Evolutionary conservation across 2,113 vertebrate genomes (phyloP).

Genomic region (Vulpes ferrilata): DNA sequence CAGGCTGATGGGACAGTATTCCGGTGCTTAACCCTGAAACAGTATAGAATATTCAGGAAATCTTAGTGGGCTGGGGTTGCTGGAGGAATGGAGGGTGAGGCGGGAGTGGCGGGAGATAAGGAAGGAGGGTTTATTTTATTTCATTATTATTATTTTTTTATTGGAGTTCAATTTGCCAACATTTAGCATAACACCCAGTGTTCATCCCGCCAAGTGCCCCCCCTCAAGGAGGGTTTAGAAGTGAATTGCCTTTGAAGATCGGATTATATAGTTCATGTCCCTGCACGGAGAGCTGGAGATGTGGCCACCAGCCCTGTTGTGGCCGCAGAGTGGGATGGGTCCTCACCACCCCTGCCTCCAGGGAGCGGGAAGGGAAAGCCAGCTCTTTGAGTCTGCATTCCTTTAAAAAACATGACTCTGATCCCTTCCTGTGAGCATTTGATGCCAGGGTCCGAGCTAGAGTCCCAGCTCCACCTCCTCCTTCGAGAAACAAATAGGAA

Average conservation of each 20-base stretch:
- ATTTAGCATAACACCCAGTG: no score
- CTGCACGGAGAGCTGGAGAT: neutral
- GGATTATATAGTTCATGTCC: neutral
- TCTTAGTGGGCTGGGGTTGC: neutral
- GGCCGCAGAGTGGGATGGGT: neutral
- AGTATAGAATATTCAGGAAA: rapidly evolving
- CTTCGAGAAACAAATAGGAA: neutral
- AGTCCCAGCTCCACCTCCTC: neutral
- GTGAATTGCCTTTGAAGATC: neutral
- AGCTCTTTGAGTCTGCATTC: neutral
- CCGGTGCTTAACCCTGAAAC: rapidly evolving
- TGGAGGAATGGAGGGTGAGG: neutral
- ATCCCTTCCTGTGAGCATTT: no score
- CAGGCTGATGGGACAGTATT: neutral
- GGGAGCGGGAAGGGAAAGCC: no score
- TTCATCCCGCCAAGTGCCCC: no score
- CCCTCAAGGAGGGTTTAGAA: neutral
- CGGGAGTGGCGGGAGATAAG: neutral
- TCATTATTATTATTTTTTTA: no score
- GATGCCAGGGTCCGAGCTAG: neutral
- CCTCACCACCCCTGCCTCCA: no score
- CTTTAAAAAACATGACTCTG: neutral
- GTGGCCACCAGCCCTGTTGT: neutral
- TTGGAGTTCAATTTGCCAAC: no score
- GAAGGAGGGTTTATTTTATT: neutral